Conservation (phyloP, 2,797 vertebrate genomes). For the Lepilemur ruficaudatus region DNA sequence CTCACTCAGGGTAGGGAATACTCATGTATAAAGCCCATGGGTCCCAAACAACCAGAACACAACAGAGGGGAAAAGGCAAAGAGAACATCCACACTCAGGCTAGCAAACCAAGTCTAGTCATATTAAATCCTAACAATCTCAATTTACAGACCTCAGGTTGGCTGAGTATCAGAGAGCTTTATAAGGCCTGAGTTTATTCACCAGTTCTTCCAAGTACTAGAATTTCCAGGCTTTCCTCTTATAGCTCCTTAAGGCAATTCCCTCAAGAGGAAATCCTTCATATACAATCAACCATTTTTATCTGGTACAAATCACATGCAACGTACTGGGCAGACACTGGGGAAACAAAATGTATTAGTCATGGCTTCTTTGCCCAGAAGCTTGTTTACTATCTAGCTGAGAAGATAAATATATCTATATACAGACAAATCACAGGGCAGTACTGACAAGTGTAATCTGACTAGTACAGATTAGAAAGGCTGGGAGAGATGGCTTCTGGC, state of each 20-base stretch:
- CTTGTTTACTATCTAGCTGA: conserved; percentile 26
- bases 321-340: neutral
- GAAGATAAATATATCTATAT: conserved; percentile 15
- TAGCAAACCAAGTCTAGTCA: neutral
- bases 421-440: conserved; percentile 41
- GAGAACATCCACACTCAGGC: neutral
- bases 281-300: conserved; percentile 43
- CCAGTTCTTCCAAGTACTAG: neutral
- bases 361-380: conserved; percentile 14
- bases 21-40: neutral
- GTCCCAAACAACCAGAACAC: neutral
- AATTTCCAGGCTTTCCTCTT: conserved; percentile 19
- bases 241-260: neutral
- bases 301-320: conserved; percentile 22
- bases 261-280: conserved; percentile 31
- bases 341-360: conserved; percentile 42
- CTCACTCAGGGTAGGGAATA: neutral
- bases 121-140: neutral
- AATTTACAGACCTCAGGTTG: neutral
- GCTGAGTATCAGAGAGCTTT: neutral
- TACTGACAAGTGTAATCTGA: neutral
- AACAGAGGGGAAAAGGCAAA: neutral
- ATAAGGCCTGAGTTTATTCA: neutral
- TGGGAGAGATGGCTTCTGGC: neutral
- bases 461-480: conserved; percentile 15